Base-by-base conservation (phyloP, 2,888 invertebrate genomes). In the Polydrusus pterygomalis region DNA sequence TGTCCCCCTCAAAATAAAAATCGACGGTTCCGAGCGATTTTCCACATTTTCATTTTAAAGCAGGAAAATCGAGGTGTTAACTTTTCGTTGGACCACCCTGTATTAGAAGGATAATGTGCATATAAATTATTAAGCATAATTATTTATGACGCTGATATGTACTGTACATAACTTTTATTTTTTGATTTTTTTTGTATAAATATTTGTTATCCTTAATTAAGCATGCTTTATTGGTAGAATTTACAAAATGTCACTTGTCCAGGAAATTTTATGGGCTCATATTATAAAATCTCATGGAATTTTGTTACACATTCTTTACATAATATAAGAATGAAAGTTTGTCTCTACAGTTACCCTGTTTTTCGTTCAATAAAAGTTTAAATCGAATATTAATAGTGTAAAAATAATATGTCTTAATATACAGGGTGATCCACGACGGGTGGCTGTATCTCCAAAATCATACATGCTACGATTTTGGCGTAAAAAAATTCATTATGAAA, bases 191-290 rank as follows among this genome's bases (percentile, higher is more conserved):
- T 9, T 56, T 13, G 0, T n/a, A 20, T 30, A 30, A n/a, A 13
- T n/a, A 25, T 34, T 56, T 34, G 34, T 34, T 15, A 9, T 34
- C 34, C n/a, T 34, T 56, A 56, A 56, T 30, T 58, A 58, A 58
- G 58, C 38, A 60, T 60, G 58, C 58, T 38, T 56, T 11, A 40
- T 34, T 34, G 17, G 38, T 60, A 34, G 11, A 56, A 9, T 30
- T 56, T 38, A 18, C 38, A 60, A 38, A 17, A 34, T 34, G 15
- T 30, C 10, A 34, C 15, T 10, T 34, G 34, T 76, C 78, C 79
- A 80, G 79, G 80, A 81, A 83, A 83, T 83, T 84, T 84, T 83
- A 84, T 80, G 84, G 85, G 85, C 85, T 85, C 85, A 84, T 81
- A 69, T 62, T 77, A 83, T 84, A 83, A 83, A 84, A 84, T 82